phyloP scores from a whole-genome alignment of 2,888 invertebrate genomes.

The Odontothrips loti region DNA sequence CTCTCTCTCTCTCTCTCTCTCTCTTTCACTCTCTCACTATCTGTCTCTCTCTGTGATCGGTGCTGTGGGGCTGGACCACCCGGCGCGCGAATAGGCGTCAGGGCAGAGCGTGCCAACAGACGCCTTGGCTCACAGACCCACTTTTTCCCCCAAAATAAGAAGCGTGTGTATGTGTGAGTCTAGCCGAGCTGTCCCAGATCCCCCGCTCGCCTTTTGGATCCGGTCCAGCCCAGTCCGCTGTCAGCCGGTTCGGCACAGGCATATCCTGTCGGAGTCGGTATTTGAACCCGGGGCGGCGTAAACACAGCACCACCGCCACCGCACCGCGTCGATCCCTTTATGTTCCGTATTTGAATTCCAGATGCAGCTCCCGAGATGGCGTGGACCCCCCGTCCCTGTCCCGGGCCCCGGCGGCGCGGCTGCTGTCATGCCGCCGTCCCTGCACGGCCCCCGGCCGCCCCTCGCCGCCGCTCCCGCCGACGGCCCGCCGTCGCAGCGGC shows the following conservation, averaged over 20 bases:
- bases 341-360: not conserved
- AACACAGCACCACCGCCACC: not conserved
- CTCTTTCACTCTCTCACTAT: not conserved
- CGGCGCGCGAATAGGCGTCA: too few relatives aligned
- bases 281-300: too few relatives aligned
- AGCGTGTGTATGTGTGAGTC: too few relatives aligned
- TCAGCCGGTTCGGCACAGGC: too few relatives aligned
- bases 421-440: not conserved
- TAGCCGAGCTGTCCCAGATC: too few relatives aligned
- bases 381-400: constrained; percentile 37
- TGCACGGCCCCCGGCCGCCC: constrained; percentile 44
- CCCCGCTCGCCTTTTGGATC: too few relatives aligned
- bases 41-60: not conserved
- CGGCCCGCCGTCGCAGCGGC: not conserved
- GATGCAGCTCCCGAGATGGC: not conserved
- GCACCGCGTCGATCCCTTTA: not conserved
- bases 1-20: not conserved
- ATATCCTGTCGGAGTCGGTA: too few relatives aligned
- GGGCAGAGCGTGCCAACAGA: too few relatives aligned
- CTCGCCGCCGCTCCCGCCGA: not conserved
- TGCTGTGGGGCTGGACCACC: too few relatives aligned
- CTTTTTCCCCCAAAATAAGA: too few relatives aligned
- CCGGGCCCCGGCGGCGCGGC: constrained; percentile 39
- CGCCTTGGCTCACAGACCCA: too few relatives aligned
- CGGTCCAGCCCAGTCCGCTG: too few relatives aligned